A percentile compares a stretch with the other conserved stretches of the same genome.
phyloP scores from a whole-genome alignment of 1,140 invertebrate species.

The Xylocopa sonorina region DNA sequence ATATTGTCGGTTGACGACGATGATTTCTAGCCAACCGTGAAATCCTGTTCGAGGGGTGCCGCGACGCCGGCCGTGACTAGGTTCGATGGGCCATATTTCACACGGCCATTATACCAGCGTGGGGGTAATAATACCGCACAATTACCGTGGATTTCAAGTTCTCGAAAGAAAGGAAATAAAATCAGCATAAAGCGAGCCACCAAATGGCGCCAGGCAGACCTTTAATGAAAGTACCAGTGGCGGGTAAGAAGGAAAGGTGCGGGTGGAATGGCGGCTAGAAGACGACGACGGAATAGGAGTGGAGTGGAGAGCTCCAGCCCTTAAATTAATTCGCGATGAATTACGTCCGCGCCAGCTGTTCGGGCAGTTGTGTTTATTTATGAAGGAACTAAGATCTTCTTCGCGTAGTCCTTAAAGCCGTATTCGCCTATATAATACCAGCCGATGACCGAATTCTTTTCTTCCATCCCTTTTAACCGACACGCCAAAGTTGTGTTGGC shows the following conservation, averaged over 20 bases:
- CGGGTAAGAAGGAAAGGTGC: conserved; percentile 64
- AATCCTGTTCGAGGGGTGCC: conserved; percentile 64
- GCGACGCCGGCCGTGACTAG: conserved; percentile 15
- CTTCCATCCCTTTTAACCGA: neutral
- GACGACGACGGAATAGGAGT: conserved; percentile 10
- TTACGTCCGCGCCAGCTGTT: conserved; percentile 82
- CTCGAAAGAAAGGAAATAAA: conserved; percentile 77
- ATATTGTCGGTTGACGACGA: neutral
- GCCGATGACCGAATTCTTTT: conserved; percentile 38
- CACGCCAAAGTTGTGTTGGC: neutral
- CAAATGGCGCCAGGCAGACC: conserved; percentile 81
- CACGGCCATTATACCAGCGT: conserved; percentile 69
- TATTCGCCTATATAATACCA: conserved; percentile 56
- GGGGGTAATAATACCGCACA: conserved; percentile 77
- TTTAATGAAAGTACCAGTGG: conserved; percentile 80
- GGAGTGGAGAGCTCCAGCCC: conserved; percentile 61
- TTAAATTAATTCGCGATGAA: conserved; percentile 83
- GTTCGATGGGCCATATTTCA: conserved; percentile 74
- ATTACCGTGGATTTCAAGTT: conserved; percentile 75
- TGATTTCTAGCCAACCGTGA: conserved; percentile 47
- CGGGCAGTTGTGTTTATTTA: conserved; percentile 82
- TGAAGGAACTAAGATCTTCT: conserved; percentile 80
- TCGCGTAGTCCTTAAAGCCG: conserved; percentile 62
- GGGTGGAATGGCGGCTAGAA: conserved; percentile 12
- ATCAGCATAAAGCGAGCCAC: conserved; percentile 78